phyloP scores from a whole-genome alignment of 35 echinoderm and acorn worm genomes.

The Stichopus chloronotus region DNA sequence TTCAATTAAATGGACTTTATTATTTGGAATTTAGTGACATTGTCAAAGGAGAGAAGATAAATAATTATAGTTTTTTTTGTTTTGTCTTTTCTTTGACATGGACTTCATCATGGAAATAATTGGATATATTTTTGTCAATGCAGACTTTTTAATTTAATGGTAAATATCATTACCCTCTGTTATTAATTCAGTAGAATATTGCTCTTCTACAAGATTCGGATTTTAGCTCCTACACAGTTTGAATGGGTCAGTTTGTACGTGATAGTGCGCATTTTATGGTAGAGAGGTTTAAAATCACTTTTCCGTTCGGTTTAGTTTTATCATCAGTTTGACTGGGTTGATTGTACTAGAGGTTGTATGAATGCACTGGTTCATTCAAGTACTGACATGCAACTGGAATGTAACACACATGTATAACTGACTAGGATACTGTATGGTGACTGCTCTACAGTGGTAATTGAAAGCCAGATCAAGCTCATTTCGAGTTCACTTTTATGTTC shows the following conservation, averaged over 20 bases:
- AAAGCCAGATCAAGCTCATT: too few relatives aligned
- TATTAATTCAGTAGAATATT: background rate
- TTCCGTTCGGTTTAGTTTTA: slow-evolving; percentile 7
- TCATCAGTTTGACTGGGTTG: background rate
- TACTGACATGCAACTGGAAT: too few relatives aligned
- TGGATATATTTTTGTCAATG: background rate
- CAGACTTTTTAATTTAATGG: background rate
- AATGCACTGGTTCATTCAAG: too few relatives aligned
- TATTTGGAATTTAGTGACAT: background rate
- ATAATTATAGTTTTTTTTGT: background rate
- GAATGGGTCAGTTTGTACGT: background rate
- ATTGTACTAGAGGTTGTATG: too few relatives aligned
- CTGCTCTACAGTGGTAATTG: too few relatives aligned
- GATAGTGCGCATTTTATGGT: background rate
- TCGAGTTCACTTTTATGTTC: too few relatives aligned
- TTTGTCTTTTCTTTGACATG: background rate
- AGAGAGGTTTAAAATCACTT: background rate
- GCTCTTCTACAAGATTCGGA: background rate
- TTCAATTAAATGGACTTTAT: slow-evolving; percentile 4
- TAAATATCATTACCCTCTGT: background rate
- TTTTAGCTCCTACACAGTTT: background rate
- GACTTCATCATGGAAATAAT: background rate
- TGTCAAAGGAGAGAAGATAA: background rate
- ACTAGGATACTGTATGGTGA: too few relatives aligned
- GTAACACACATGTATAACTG: too few relatives aligned